Conservation (phyloP, 2,888 invertebrate species). For the Dromius quadrimaculatus region DNA sequence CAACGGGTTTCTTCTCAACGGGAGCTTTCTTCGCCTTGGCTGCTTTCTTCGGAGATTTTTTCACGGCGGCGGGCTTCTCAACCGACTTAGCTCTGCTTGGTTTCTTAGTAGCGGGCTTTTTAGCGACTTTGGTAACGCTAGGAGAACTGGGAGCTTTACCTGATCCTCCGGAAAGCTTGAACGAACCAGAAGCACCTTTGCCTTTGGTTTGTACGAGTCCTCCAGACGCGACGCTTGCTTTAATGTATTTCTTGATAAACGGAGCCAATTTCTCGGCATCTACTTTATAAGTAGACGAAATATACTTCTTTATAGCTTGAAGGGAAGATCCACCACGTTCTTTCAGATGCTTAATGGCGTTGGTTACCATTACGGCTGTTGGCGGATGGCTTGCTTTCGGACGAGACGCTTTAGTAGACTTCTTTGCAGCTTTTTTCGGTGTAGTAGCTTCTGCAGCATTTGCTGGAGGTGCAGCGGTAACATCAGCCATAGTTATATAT, state of each 20-base stretch:
- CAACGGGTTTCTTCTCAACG: conserved; percentile 54
- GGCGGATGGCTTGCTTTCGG: conserved; percentile 65
- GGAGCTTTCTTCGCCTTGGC: conserved; percentile 54
- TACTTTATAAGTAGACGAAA: conserved; percentile 71
- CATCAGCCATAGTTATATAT: conserved; percentile 34
- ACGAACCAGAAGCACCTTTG: conserved; percentile 69
- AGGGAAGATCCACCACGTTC: conserved; percentile 72
- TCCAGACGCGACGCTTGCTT: conserved; percentile 69
- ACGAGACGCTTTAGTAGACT: not conserved
- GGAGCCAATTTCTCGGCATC: conserved; percentile 71
- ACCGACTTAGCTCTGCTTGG: conserved; percentile 49
- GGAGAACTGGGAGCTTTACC: conserved; percentile 44
- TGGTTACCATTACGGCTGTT: conserved; percentile 71
- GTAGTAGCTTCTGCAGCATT: conserved; percentile 33
- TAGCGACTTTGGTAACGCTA: conserved; percentile 53
- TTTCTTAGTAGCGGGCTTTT: conserved; percentile 55
- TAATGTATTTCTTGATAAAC: conserved; percentile 73
- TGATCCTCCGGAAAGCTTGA: conserved; percentile 62
- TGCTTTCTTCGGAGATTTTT: conserved; percentile 56
- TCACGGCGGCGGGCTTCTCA: conserved; percentile 59
- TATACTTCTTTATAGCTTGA: conserved; percentile 74
- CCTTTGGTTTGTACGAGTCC: conserved; percentile 70
- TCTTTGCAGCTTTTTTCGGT: conserved; percentile 27
- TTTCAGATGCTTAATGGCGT: conserved; percentile 69
- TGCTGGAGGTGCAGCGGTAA: conserved; percentile 17